Evolutionary conservation across 1,140 invertebrate genomes (phyloP).

Genomic region (Heliothis virescens): DNA sequence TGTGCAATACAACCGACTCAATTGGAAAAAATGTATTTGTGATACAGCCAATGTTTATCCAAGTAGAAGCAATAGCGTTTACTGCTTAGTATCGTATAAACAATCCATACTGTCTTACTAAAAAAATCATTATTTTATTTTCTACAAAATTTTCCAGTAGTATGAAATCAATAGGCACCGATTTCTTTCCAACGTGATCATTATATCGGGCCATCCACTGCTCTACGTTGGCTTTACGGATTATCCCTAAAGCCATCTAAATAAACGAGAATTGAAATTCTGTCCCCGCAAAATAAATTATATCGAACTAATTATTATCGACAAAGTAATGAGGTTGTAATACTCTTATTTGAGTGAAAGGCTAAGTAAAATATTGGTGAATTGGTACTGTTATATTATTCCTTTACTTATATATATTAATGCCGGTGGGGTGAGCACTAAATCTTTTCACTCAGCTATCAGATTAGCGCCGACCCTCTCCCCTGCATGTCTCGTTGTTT

Average conservation of each 20-base stretch:
- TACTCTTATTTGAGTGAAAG: background rate
- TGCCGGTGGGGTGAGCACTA: constrained; percentile 65
- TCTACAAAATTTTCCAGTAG: constrained; percentile 5
- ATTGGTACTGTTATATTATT: background rate
- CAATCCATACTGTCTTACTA: constrained; percentile 13
- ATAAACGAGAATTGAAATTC: constrained; percentile 34
- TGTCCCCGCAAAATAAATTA: constrained; percentile 26
- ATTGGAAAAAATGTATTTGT: constrained; percentile 49
- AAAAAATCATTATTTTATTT: background rate
- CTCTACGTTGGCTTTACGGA: constrained; percentile 28
- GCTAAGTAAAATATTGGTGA: too few relatives aligned
- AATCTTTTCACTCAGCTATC: constrained; percentile 76
- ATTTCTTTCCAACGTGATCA: constrained; percentile 23
- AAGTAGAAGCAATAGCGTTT: constrained; percentile 24
- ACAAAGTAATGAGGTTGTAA: constrained; percentile 7
- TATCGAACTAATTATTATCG: constrained; percentile 20
- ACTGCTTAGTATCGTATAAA: constrained; percentile 24
- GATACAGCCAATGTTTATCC: constrained; percentile 43
- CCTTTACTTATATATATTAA: constrained; percentile 54
- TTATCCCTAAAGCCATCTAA: constrained; percentile 25
- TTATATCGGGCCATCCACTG: constrained; percentile 24
- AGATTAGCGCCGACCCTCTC: constrained; percentile 69
- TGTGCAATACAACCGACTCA: constrained; percentile 65
- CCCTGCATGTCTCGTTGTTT: constrained; percentile 70
- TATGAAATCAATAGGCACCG: constrained; percentile 3